Evolutionary conservation across 2,797 vertebrate genomes (phyloP), one percentile per base, ranked within the genome.

Genomic region (Takifugu ocellatus): DNA sequence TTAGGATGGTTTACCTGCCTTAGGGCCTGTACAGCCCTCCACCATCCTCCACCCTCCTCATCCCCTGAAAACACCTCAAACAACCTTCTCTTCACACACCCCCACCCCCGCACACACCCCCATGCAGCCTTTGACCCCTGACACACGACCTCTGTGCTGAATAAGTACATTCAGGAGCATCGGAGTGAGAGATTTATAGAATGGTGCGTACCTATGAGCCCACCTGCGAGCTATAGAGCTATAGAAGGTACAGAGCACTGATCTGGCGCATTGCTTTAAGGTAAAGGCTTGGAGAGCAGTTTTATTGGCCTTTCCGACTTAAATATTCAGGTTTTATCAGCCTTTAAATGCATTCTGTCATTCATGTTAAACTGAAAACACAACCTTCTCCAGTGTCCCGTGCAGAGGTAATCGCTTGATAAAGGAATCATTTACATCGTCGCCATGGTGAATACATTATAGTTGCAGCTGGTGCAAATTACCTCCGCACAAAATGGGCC

Each of bases 81-180:
- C 63, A 57, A 54, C 55, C 59, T 50, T 67, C 39, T 24, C 52
- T 55, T 4, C 48, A 21, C 21, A 21, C 21, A 21, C 21, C 21
- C 21, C 21, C 21, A 1, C 21, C 21, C 21, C 21, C 21, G 21
- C 21, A 21, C 21, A 21, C 21, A 21, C 70, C 61, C 64, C 64
- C 21, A 44, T 15, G 16, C 21, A 21, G 79, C 85, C 87, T 87
- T 77, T 91, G 86, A 90, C 90, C 90, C 88, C 89, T 91, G 89
- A 92, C 91, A 92, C 91, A 91, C 85, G 83, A 89, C 90, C 90
- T 80, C 85, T 78, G 77, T 66, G 87, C 81, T 90, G 91, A 93
- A 91, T 88, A 88, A 92, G 85, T 90, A 89, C 84, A 89, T 85
- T 86, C 89, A 90, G 85, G 76, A 77, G 86, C 60, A 70, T 85